These are phyloP conservation scores for Drepana arcuata DNA, from an alignment of 1,140 invertebrate species.

Conservation along the genomic window DNA sequence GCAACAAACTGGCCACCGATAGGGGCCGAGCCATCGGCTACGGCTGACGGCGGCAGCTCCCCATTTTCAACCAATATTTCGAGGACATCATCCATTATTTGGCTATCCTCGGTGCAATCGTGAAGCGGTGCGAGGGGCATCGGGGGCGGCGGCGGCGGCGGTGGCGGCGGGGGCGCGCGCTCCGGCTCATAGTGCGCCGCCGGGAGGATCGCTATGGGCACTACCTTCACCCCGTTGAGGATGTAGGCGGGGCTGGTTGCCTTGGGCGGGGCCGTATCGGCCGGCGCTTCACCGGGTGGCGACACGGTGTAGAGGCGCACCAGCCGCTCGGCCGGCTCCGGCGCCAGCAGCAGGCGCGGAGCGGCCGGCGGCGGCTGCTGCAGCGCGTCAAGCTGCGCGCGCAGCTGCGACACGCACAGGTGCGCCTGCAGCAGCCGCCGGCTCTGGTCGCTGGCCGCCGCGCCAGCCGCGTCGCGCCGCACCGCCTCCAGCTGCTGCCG, in stretches of 20 bases:
- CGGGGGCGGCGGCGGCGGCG: slow-evolving; percentile 36
- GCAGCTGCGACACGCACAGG: slow-evolving; percentile 47
- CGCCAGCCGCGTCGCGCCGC: slow-evolving; percentile 59
- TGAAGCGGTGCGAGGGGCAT: slow-evolving; percentile 61
- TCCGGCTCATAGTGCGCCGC: slow-evolving; percentile 47
- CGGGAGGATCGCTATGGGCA: slow-evolving; percentile 63
- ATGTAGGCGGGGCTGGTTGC: slow-evolving; percentile 43
- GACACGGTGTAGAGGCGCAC: slow-evolving; percentile 48
- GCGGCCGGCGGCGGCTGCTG: slow-evolving; percentile 35
- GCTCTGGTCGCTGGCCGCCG: slow-evolving; percentile 50
- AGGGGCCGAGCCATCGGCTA: slow-evolving; percentile 30
- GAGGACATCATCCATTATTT: slow-evolving; percentile 95
- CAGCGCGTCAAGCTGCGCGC: slow-evolving; percentile 51
- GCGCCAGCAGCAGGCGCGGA: slow-evolving; percentile 37
- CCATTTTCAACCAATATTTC: slow-evolving; percentile 96
- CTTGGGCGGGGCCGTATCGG: slow-evolving; percentile 26
- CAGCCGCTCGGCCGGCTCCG: slow-evolving; percentile 38
- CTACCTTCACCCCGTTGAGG: slow-evolving; percentile 65
- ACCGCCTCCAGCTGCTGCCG: slow-evolving; percentile 82
- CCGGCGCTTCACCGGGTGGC: slow-evolving; percentile 22
- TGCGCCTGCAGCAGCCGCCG: slow-evolving; percentile 73
- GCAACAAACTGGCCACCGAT: slow-evolving; percentile 30
- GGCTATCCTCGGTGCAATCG: slow-evolving; percentile 58
- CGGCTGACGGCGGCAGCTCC: slow-evolving; percentile 91
- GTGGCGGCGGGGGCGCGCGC: slow-evolving; percentile 68